Conservation (phyloP, 2,797 vertebrate genomes). For the Zenarchopterus dispar region DNA sequence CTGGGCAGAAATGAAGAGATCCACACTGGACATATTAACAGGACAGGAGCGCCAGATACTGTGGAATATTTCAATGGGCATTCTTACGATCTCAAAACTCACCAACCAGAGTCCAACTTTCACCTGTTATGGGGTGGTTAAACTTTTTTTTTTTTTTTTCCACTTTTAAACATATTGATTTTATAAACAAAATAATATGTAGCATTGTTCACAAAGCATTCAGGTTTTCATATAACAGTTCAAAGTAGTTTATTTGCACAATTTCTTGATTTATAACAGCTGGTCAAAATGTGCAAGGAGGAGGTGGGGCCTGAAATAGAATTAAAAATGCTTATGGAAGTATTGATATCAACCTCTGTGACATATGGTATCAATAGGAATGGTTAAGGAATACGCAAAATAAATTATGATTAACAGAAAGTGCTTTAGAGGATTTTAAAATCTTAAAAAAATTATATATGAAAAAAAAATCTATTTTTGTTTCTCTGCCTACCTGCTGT, state of each 20-base stretch:
- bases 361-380: slow-evolving; percentile 78
- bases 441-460: slow-evolving; percentile 76
- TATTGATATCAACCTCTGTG: slow-evolving; percentile 78
- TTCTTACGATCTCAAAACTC: slow-evolving; percentile 79
- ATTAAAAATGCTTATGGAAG: slow-evolving; percentile 66
- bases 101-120: slow-evolving; percentile 76
- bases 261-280: slow-evolving; percentile 80
- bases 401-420: slow-evolving; percentile 79
- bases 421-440: slow-evolving; percentile 81
- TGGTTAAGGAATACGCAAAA: slow-evolving; percentile 71
- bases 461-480: slow-evolving; percentile 79
- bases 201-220: slow-evolving; percentile 92
- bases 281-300: slow-evolving; percentile 71
- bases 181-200: slow-evolving; percentile 87
- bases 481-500: slow-evolving; percentile 80
- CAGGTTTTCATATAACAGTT: slow-evolving; percentile 86
- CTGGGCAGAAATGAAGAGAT: slow-evolving; percentile 74
- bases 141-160: slow-evolving; percentile 75
- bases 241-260: slow-evolving; percentile 85
- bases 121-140: slow-evolving; percentile 74
- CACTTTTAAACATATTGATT: slow-evolving; percentile 80
- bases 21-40: slow-evolving; percentile 74
- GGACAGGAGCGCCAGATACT: slow-evolving; percentile 63
- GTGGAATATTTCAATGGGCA: slow-evolving; percentile 79
- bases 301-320: slow-evolving; percentile 63